These are phyloP conservation scores for Beris chalybata DNA, from an alignment of 2,888 invertebrate genomes.

Conservation along the genomic window DNA sequence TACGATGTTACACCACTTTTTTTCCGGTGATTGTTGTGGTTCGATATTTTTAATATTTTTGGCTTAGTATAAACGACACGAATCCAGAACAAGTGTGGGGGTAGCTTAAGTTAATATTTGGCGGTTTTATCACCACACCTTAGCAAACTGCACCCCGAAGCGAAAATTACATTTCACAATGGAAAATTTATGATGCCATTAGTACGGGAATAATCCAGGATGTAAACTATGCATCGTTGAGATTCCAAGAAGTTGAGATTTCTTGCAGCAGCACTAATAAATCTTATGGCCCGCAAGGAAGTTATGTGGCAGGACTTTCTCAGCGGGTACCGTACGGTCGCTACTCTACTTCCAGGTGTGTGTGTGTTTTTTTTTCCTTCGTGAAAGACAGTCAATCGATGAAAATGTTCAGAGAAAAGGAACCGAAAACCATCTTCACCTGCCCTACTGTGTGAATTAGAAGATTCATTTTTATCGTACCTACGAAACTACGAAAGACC, in stretches of 20 bases:
- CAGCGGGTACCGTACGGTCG: constrained; percentile 4
- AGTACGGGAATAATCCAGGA: constrained; percentile 20
- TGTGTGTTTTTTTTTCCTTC: neutral
- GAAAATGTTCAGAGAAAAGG: constrained; percentile 20
- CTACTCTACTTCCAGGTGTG: neutral
- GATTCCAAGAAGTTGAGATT: neutral
- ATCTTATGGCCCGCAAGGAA: constrained; percentile 7
- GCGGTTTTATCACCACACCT: no score
- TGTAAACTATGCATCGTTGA: neutral
- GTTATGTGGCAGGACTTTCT: no score
- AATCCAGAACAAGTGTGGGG: no score
- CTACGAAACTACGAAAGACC: no score
- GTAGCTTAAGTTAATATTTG: no score
- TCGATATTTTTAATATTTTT: no score
- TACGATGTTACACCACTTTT: no score
- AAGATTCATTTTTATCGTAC: no score
- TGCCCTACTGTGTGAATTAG: neutral
- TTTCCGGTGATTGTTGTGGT: no score
- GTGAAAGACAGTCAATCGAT: constrained; percentile 23
- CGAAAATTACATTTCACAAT: constrained; percentile 30
- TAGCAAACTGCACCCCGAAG: constrained; percentile 17
- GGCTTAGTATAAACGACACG: no score
- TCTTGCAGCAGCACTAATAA: constrained; percentile 11
- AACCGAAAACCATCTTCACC: constrained; percentile 24
- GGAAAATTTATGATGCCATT: constrained; percentile 25